These are phyloP conservation scores for Amphipoea lucens DNA, from an alignment of 2,888 invertebrate genomes.

Conservation along the genomic window DNA sequence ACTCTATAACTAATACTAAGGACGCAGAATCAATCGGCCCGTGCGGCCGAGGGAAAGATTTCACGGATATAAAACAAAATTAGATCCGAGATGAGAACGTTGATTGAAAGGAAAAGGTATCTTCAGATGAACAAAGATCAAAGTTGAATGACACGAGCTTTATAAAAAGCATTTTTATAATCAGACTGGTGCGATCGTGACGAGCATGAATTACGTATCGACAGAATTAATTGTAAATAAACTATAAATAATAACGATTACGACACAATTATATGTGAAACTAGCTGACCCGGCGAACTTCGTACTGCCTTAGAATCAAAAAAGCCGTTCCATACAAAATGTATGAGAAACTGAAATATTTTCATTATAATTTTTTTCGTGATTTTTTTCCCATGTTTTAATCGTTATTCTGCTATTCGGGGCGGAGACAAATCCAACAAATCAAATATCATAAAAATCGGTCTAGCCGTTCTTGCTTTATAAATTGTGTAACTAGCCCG, in stretches of 20 bases:
- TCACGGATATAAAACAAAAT: constrained; percentile 75
- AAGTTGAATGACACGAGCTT: constrained; percentile 86
- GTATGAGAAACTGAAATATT: no score
- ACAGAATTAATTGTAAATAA: constrained; percentile 74
- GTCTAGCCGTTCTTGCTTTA: no score
- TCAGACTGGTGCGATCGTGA: constrained; percentile 81
- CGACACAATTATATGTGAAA: constrained; percentile 57
- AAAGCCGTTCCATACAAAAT: no score
- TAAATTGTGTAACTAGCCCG: no score
- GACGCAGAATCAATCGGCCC: constrained; percentile 70
- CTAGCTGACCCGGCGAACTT: no score
- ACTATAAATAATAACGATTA: constrained; percentile 65
- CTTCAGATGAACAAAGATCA: constrained; percentile 85
- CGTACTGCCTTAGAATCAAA: no score
- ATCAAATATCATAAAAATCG: no score
- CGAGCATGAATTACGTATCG: constrained; percentile 79
- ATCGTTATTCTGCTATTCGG: no score
- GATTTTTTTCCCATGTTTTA: no score
- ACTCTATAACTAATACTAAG: constrained; percentile 77
- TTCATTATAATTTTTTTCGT: no score
- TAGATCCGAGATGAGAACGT: constrained; percentile 78
- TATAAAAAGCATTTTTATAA: constrained; percentile 79
- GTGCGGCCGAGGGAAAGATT: constrained; percentile 69
- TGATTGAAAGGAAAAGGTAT: constrained; percentile 87
- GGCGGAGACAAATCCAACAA: no score